Evolutionary conservation across 1,140 invertebrate species (phyloP).

Genomic region (Drosophila elegans): DNA sequence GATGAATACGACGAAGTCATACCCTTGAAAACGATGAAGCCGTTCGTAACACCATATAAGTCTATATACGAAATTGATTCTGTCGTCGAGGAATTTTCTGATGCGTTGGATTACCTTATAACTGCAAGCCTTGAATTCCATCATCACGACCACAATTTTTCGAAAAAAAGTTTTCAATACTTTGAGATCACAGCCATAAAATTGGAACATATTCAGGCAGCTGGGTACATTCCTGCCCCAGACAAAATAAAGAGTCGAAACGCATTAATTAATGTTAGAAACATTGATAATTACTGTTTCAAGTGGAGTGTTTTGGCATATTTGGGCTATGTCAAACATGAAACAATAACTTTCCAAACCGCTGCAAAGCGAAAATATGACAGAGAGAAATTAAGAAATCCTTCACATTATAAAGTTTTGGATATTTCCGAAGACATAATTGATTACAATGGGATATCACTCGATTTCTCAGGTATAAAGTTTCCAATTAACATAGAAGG

Average conservation of each 20-base stretch:
- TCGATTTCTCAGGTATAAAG: neutral
- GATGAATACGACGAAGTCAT: neutral
- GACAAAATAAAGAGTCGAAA: neutral
- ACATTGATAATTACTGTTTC: neutral
- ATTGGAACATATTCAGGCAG: slow-evolving; percentile 1
- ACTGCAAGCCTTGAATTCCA: neutral
- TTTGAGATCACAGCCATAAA: slow-evolving; percentile 4
- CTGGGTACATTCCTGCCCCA: neutral
- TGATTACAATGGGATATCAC: neutral
- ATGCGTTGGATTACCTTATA: neutral
- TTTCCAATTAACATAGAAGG: slow-evolving; percentile 4
- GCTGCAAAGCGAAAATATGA: neutral
- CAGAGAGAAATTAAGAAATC: neutral
- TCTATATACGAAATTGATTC: neutral
- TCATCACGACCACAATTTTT: no score
- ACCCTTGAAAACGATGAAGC: neutral
- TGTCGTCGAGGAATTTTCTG: neutral
- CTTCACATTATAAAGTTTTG: neutral
- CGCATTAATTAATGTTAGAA: slow-evolving; percentile 4
- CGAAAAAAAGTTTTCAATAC: neutral
- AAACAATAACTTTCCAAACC: neutral
- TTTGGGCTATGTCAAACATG: neutral
- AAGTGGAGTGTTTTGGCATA: slow-evolving; percentile 5
- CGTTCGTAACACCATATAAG: neutral
- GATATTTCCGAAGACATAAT: slow-evolving; percentile 3